Base-by-base conservation (phyloP, 2,797 vertebrate genomes). In the Chrosomus eos region DNA sequence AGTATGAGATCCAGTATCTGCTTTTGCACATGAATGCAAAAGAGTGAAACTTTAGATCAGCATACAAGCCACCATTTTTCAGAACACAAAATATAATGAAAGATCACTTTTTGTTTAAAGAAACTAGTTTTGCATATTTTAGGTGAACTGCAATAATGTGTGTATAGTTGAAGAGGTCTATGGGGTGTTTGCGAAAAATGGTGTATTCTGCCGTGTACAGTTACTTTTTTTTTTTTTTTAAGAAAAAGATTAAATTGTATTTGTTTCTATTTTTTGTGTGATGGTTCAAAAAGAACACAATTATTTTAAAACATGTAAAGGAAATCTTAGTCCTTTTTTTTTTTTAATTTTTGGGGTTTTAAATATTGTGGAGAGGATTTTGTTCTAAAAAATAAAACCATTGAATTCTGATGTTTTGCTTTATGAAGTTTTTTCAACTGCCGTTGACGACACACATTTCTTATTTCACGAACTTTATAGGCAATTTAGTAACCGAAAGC, bases 151-250 rank as follows among this genome's bases (percentile, higher is more conserved):
- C 88, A 93, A 92, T 92, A 92, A 88, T 92, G 90, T 85, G 87
- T 94, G 89, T 78, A 90, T 94, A 94, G 94, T 93, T 92, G 92
- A 91, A 89, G 92, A 91, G 93, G 92, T 93, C 89, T 92, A 90
- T 88, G 92, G 93, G 94, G 91, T 93, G 91, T 93, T 94, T 93
- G 94, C 91, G 94, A 94, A 94, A 94, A 94, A 93, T 91, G 90
- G 85, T 94, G 91, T 95, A 93, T 94, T 94, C 93, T 95, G 93
- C 93, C 94, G 93, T 96, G 95, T 96, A 96, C 94, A 96, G 95
- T 95, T 95, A 93, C 91, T 91, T 93, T 93, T 93, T 93, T 91
- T 91, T 91, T 92, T 91, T 79, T 75, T 60, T 55, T 0, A 21
- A 66, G 40, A 45, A 70, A 55, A 80, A 81, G 89, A 92, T 92